Conservation (phyloP, 2,888 invertebrate species). For the Nemapogon koenigi region DNA sequence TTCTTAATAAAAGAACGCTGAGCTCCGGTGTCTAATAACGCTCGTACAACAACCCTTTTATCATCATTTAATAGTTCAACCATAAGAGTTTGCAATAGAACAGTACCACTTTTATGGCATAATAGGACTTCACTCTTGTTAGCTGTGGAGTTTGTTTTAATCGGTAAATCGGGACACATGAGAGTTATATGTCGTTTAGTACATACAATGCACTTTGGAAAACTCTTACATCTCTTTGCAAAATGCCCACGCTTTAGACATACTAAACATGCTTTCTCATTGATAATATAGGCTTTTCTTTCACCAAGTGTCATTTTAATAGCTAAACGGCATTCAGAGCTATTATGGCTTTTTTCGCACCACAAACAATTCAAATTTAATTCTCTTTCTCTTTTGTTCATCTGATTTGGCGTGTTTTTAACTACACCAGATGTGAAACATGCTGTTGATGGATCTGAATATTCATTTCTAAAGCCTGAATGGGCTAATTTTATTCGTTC, state of each 20-base stretch:
- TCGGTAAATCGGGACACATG: neutral
- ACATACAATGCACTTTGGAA: neutral
- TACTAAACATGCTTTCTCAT: neutral
- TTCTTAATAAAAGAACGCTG: slow-evolving; percentile 2
- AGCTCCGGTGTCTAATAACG: slow-evolving; percentile 2
- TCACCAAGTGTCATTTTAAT: neutral
- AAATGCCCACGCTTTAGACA: neutral
- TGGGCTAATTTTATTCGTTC: no score
- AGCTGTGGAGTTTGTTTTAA: no score
- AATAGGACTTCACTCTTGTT: no score
- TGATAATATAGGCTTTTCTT: neutral
- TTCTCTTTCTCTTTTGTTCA: neutral
- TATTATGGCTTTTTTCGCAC: neutral
- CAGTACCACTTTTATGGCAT: neutral
- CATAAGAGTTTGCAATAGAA: neutral
- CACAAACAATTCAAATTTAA: neutral
- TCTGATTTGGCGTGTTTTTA: no score
- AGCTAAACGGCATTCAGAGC: neutral
- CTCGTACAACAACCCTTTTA: neutral
- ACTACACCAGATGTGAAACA: no score
- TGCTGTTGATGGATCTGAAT: no score
- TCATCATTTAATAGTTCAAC: slow-evolving; percentile 2
- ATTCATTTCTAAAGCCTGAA: no score
- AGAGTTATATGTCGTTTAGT: slow-evolving; percentile 1
- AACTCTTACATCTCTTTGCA: neutral